A percentile compares a stretch with the other conserved stretches of the same genome.
Conservation (phyloP, 2,888 invertebrate species). For the Tinea trinotella region DNA sequence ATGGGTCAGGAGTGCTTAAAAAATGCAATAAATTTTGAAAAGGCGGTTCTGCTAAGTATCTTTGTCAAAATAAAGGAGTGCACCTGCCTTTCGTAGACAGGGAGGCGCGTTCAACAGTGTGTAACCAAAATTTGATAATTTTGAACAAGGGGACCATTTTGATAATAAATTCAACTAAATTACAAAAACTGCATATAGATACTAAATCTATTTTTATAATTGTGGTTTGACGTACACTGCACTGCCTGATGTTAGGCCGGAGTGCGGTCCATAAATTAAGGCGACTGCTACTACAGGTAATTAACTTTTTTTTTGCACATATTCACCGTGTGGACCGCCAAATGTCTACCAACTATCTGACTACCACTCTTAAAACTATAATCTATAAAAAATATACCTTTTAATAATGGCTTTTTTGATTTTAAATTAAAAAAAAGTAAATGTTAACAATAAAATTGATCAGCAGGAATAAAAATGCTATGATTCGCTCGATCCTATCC, state of each 20-base stretch:
- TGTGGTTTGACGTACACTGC: too few relatives aligned
- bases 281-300: too few relatives aligned
- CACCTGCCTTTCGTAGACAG: conserved; percentile 59
- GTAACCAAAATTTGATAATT: conserved; percentile 1
- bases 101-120: conserved; percentile 36
- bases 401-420: background rate
- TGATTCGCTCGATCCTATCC: conserved; percentile 52
- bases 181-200: too few relatives aligned
- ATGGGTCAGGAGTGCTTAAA: conserved; percentile 53
- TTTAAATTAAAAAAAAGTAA: background rate
- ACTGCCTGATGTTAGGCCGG: too few relatives aligned
- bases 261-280: too few relatives aligned
- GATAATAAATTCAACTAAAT: background rate
- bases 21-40: conserved; percentile 51
- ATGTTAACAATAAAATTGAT: conserved; percentile 36
- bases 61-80: conserved; percentile 65
- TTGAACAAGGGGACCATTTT: background rate
- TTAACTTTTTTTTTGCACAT: too few relatives aligned
- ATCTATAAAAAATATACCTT: background rate
- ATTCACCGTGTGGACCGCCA: too few relatives aligned
- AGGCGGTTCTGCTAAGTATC: conserved; percentile 66
- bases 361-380: too few relatives aligned
- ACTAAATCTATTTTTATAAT: too few relatives aligned
- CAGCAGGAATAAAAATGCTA: conserved; percentile 36
- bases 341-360: too few relatives aligned